These are phyloP conservation scores for Orientallactaga bullata DNA, from an alignment of 2,113 vertebrate genomes.

Conservation along the genomic window DNA sequence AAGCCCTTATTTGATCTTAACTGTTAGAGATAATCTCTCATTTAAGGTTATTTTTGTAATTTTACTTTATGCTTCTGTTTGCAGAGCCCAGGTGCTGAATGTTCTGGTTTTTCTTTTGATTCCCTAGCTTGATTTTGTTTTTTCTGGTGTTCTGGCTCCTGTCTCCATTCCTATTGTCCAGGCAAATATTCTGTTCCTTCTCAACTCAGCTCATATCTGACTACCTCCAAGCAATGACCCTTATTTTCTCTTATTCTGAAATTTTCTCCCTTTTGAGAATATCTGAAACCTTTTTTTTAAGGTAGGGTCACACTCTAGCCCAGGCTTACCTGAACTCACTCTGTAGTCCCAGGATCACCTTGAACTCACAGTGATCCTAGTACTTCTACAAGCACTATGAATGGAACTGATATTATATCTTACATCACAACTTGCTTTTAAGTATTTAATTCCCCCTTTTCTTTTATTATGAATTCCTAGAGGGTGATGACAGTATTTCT, in stretches of 20 bases:
- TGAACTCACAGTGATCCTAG: too few species aligned
- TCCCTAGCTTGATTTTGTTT: neutral
- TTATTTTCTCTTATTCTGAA: neutral
- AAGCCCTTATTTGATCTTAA: neutral
- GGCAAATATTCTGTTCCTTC: neutral
- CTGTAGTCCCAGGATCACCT: too few species aligned
- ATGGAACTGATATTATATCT: neutral
- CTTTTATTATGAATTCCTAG: neutral
- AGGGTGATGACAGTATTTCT: neutral
- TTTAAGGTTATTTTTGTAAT: neutral
- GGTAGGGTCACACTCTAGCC: too few species aligned
- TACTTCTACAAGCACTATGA: too few species aligned
- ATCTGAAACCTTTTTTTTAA: neutral
- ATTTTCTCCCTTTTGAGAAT: neutral
- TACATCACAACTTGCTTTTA: neutral
- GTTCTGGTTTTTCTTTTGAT: neutral
- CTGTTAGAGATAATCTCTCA: neutral
- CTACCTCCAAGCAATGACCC: neutral
- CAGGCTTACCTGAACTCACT: too few species aligned
- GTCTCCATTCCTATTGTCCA: neutral
- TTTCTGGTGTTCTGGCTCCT: neutral
- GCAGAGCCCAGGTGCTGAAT: neutral
- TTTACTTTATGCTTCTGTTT: neutral
- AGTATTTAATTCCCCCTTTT: neutral
- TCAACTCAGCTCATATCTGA: neutral